These are phyloP conservation scores for Actias luna DNA, from an alignment of 2,888 invertebrate species.

Conservation along the genomic window DNA sequence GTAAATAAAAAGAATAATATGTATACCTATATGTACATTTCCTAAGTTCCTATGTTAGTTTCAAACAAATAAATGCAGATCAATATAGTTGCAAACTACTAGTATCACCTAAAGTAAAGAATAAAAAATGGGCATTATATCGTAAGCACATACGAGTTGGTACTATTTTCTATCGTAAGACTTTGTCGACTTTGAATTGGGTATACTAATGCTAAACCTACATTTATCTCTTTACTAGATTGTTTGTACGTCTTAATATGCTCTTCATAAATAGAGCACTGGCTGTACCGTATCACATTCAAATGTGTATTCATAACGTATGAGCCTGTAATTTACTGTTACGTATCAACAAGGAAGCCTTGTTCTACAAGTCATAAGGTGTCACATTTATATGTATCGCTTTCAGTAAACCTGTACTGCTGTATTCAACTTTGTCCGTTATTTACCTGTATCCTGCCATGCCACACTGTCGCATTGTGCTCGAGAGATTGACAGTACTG, in stretches of 20 bases:
- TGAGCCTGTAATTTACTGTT: neutral
- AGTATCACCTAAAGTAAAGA: too few species aligned
- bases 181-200: neutral
- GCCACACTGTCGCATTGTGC: slow-evolving; percentile 40
- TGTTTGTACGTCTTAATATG: neutral
- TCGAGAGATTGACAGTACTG: slow-evolving; percentile 52
- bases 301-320: neutral
- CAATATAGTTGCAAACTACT: too few species aligned
- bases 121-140: too few species aligned
- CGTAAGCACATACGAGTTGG: neutral
- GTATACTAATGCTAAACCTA: neutral
- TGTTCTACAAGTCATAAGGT: slow-evolving; percentile 30
- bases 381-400: slow-evolving; percentile 33
- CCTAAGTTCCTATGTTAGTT: too few species aligned
- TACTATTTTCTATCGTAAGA: neutral
- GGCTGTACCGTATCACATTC: neutral
- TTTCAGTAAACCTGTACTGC: slow-evolving; percentile 38
- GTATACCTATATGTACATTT: too few species aligned
- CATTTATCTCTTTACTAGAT: neutral
- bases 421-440: slow-evolving; percentile 29
- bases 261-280: neutral
- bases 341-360: slow-evolving; percentile 25
- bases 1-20: too few species aligned
- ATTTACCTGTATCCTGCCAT: slow-evolving; percentile 54
- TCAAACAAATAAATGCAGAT: too few species aligned